Conservation (phyloP, 2,888 invertebrate genomes). For the Pharmacophagus antenor region DNA sequence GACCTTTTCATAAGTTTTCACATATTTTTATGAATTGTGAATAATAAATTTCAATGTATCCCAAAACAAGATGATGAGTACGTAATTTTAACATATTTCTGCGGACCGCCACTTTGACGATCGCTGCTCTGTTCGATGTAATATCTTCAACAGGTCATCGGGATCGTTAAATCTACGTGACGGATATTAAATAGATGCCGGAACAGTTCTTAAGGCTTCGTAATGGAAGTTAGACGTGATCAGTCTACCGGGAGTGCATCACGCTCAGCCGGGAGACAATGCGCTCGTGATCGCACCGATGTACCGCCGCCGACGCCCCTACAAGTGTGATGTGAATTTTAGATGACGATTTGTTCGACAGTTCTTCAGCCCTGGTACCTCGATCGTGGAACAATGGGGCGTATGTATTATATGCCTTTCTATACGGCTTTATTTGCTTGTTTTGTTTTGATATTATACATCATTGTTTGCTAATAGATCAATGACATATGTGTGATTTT, state of each 20-base stretch:
- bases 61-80: neutral
- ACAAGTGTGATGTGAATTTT: conserved; percentile 36
- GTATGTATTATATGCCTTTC: conserved; percentile 3
- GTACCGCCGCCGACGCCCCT: conserved; percentile 26
- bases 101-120: neutral
- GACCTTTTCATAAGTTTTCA: no score
- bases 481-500: conserved; percentile 4
- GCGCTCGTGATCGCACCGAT: conserved; percentile 35
- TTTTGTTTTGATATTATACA: conserved; percentile 22
- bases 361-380: conserved; percentile 27
- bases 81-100: neutral
- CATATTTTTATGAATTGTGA: no score
- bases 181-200: conserved; percentile 16
- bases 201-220: conserved; percentile 26
- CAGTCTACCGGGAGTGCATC: conserved; percentile 33
- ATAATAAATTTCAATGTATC: no score
- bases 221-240: conserved; percentile 30
- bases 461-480: conserved; percentile 11
- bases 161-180: conserved; percentile 20
- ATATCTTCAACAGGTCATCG: conserved; percentile 8
- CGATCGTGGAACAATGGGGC: conserved; percentile 21
- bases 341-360: conserved; percentile 24
- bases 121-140: neutral
- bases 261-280: conserved; percentile 35
- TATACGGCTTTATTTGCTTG: conserved; percentile 11